A percentile compares a stretch with the other conserved stretches of the same genome.
phyloP scores from a whole-genome alignment of 53 echinoderm and acorn worm genomes.

The Mesocentrotus franciscanus region DNA sequence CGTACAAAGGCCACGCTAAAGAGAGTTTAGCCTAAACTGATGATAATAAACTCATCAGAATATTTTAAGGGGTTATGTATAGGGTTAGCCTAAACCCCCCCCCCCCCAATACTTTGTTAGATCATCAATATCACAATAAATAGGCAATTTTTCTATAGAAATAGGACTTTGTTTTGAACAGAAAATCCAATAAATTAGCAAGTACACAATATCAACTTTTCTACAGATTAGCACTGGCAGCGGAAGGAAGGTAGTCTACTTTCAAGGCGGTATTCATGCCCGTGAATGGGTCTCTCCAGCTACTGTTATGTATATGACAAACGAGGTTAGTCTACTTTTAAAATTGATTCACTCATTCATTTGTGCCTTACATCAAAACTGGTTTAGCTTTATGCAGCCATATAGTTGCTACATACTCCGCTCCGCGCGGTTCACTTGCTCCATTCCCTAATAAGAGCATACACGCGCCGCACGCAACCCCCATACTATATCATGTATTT shows the following conservation, averaged over 20 bases:
- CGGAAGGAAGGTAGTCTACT: conserved; percentile 63
- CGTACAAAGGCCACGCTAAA: too few relatives aligned
- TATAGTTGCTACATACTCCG: too few relatives aligned
- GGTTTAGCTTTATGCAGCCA: not conserved
- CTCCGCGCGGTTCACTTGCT: too few relatives aligned
- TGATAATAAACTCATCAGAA: too few relatives aligned
- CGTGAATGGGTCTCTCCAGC: conserved; percentile 83
- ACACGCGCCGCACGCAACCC: too few relatives aligned
- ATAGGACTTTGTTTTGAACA: not conserved
- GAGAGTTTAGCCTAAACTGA: too few relatives aligned
- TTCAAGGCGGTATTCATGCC: conserved; percentile 80
- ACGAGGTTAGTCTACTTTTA: conserved; percentile 56
- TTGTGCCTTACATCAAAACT: not conserved
- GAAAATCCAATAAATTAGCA: not conserved
- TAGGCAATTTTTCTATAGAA: not conserved
- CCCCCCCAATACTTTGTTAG: too few relatives aligned
- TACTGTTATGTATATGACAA: conserved; percentile 74
- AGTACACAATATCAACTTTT: not conserved
- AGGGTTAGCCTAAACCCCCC: too few relatives aligned
- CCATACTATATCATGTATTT: too few relatives aligned
- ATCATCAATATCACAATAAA: too few relatives aligned
- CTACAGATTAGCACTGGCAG: not conserved
- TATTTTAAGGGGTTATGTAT: too few relatives aligned
- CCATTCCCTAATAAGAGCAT: too few relatives aligned
- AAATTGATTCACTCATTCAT: not conserved